Base-by-base conservation (phyloP, 2,797 vertebrate genomes). In the Iguana delicatissima region DNA sequence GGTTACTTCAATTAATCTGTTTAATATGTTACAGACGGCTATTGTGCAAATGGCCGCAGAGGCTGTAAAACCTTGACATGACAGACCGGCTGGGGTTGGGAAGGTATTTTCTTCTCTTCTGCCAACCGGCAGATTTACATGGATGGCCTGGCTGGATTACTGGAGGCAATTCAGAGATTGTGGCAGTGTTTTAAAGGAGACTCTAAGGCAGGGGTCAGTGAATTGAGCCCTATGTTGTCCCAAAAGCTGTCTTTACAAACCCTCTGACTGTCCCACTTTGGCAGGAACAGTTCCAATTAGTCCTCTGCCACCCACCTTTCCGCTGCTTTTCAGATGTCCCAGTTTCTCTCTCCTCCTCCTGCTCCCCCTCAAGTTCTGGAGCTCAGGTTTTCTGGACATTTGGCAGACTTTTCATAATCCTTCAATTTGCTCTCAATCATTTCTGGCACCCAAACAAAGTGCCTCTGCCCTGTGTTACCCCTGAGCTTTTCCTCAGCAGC, bases 1-100 rank as follows among this genome's bases (percentile, higher is more conserved):
- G 98, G 98, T 98, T 98, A 95, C 97, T 98, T 96, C 97, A 97
- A 97, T 98, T 98, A 98, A 98, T 98, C 97, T 98, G 97, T 98
- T 99, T 98, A 98, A 98, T 98, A 98, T 97, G 98, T 98, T 97
- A 94, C 98, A 97, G 98, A 98, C 97, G 96, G 97, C 95, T 97
- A 97, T 95, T 96, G 97, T 88, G 96, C 95, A 97, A 97, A 90
- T 96, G 97, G 96, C 96, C 97, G 97, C 62, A 94, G 81, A 96
- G 95, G 98, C 98, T 97, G 97, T 98, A 97, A 98, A 97, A 97
- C 96, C 97, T 96, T 98, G 97, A 95, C 92, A 96, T 97, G 98
- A 97, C 97, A 96, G 90, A 46, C n/a, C 24, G 89, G 93, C 89
- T 82, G 80, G 84, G 0, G 69, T 91, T 0, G 82, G 77, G 77